Conservation (phyloP, 1,140 invertebrate species). For the Bombus consobrinus region DNA sequence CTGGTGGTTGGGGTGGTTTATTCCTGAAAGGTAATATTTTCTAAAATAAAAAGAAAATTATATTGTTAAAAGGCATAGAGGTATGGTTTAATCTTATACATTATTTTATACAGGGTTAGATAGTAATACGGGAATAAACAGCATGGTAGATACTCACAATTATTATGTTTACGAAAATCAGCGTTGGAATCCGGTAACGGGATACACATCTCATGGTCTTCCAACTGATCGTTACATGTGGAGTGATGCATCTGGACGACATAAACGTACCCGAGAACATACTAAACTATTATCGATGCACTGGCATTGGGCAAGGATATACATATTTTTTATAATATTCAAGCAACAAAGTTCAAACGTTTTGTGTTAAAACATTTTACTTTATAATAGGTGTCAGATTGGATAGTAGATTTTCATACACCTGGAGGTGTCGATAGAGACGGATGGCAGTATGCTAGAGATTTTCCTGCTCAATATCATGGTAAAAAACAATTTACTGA, state of each 20-base stretch:
- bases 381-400: conserved; percentile 89
- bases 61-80: neutral
- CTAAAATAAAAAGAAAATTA: neutral
- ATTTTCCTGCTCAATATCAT: conserved; percentile 94
- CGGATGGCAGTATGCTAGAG: conserved; percentile 97
- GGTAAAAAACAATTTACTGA: conserved; percentile 93
- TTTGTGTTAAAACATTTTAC: neutral
- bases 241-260: conserved; percentile 92
- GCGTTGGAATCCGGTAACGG: conserved; percentile 95
- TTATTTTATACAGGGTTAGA: conserved; percentile 83
- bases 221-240: conserved; percentile 95
- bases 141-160: conserved; percentile 92
- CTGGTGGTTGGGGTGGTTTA: conserved; percentile 92
- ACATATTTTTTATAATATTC: neutral
- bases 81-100: conserved; percentile 3
- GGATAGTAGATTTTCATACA: conserved; percentile 94
- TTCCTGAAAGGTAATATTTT: conserved; percentile 86
- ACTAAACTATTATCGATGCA: conserved; percentile 92
- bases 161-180: conserved; percentile 97
- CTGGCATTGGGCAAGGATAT: conserved; percentile 91
- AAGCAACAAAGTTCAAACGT: neutral
- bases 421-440: conserved; percentile 94
- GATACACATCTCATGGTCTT: conserved; percentile 92
- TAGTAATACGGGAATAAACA: conserved; percentile 87
- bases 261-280: conserved; percentile 92